Base-by-base conservation (phyloP, 2,888 invertebrate species). In the Orthonevra nobilis region DNA sequence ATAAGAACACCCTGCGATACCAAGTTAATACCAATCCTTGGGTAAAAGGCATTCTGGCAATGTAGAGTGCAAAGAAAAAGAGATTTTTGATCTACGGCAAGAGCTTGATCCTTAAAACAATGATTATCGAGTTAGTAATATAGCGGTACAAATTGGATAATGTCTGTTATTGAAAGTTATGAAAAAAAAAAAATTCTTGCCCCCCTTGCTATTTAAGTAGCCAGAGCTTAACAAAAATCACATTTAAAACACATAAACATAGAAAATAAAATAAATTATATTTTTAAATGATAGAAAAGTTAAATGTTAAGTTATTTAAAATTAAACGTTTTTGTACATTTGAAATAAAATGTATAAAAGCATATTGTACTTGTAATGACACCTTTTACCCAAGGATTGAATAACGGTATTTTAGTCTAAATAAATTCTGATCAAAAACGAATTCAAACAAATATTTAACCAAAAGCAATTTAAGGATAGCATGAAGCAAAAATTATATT, bases 41-140 rank as follows among this genome's bases (percentile, higher is more conserved):
- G 79, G 79, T 73, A 79, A 79, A 79, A 79, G 77, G 77, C 46
- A 64, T 77, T 60, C 14, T 74, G 73, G 54, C 66, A 81, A 63
- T 68, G 66, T 46, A 50, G 50, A 50, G 61, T 66, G 44, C 42
- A 36, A 3, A 26, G 28, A 42, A 61, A 79, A 81, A 77, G 42
- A 68, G 60, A 73, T 73, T 73, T 73, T 28, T 36, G 14, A 38
- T 73, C 79, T 68, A 56, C 73, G 79, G 79, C 79, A 79, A 79
- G 79, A 79, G 56, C 60, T 42, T 64, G 23, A 56, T 23, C 3
- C n/a, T 17, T 38, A 19, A 42, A 40, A 48, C 2, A 14, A 14
- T 40, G 40, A 32, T 42, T 36, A n/a, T n/a, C 28, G 30, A 44
- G n/a, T 69, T 58, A 50, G 50, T 40, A 40, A 69, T 50, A 34